Conservation (phyloP, 2,113 vertebrate genomes). For the Phylloscopus trochilus region DNA sequence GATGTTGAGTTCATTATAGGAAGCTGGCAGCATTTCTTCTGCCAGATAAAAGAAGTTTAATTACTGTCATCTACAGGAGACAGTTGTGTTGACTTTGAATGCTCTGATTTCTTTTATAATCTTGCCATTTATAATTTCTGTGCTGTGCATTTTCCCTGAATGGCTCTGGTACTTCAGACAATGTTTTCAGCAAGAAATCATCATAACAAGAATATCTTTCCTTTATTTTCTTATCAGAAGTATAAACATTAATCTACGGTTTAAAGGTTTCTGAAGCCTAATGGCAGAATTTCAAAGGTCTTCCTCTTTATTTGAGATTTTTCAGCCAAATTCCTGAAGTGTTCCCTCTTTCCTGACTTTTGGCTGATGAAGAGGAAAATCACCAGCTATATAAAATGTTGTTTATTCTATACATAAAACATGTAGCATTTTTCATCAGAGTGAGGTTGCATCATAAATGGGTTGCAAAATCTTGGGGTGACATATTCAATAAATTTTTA, state of each 20-base stretch:
- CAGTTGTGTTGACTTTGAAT: conserved; percentile 39
- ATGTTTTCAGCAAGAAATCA: conserved; percentile 36
- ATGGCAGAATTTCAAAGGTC: conserved; percentile 37
- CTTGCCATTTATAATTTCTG: conserved; percentile 24
- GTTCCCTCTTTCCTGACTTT: neutral
- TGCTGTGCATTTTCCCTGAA: neutral
- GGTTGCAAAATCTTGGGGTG: neutral
- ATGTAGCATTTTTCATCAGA: neutral
- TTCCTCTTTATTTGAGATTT: conserved; percentile 9
- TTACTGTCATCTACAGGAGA: conserved; percentile 50
- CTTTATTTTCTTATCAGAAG: conserved; percentile 33
- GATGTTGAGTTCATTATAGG: conserved; percentile 50
- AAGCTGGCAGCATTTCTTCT: conserved; percentile 20
- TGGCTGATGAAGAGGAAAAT: neutral
- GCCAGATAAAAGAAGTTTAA: conserved; percentile 65
- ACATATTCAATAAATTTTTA: neutral
- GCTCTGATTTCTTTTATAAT: conserved; percentile 32
- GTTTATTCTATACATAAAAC: neutral
- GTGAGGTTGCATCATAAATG: neutral
- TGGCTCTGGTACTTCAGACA: conserved; percentile 8
- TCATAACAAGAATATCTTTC: conserved; percentile 1
- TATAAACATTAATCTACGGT: conserved; percentile 29
- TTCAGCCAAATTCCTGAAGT: neutral
- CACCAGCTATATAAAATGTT: neutral
- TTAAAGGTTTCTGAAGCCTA: conserved; percentile 11